These are phyloP conservation scores for Leucoraja ocellata DNA, from an alignment of 2,797 vertebrate species.

Conservation along the genomic window DNA sequence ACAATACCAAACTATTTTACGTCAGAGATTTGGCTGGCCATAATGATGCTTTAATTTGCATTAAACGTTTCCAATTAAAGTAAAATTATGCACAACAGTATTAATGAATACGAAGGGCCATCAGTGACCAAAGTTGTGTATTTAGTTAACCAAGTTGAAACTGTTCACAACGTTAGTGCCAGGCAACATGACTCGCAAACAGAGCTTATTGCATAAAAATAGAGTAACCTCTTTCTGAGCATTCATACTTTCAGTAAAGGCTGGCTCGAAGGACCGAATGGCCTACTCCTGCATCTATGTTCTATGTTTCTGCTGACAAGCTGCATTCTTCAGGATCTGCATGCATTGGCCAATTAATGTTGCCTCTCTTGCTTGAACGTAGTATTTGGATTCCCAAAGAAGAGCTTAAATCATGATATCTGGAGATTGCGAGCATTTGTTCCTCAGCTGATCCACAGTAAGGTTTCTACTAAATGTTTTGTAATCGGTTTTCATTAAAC, in stretches of 20 bases:
- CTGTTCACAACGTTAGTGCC: background rate
- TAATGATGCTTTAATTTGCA: background rate
- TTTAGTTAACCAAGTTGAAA: background rate
- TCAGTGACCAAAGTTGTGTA: background rate
- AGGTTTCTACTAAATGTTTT: background rate
- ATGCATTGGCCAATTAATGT: background rate
- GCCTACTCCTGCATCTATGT: too few species aligned
- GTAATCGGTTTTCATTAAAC: background rate
- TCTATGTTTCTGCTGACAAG: background rate
- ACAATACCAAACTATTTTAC: background rate
- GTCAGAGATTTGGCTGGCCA: background rate
- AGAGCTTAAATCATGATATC: background rate
- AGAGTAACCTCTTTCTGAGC: background rate
- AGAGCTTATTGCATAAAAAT: background rate
- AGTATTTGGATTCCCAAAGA: background rate
- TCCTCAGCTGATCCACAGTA: background rate
- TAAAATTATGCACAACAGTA: too few species aligned
- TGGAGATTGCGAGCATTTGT: background rate
- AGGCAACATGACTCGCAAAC: background rate
- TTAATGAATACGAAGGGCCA: background rate
- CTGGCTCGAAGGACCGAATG: too few species aligned
- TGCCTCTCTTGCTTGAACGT: background rate
- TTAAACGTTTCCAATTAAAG: background rate
- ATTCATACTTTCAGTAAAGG: background rate
- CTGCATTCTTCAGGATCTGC: background rate